These are phyloP conservation scores for Thumatha senex DNA, from an alignment of 2,888 invertebrate species.

Conservation along the genomic window DNA sequence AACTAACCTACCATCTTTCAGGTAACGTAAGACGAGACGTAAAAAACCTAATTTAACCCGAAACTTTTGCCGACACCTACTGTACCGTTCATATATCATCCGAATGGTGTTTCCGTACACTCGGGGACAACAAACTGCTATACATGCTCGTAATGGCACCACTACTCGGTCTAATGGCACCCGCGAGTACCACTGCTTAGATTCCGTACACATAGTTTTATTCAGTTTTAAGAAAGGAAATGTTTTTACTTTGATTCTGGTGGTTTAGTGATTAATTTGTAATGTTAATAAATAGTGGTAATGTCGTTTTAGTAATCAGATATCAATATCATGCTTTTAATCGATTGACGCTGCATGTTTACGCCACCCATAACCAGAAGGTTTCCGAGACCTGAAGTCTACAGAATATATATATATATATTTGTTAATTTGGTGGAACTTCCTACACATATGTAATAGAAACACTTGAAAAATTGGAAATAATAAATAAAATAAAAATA, in stretches of 20 bases:
- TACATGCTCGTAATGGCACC: conserved; percentile 48
- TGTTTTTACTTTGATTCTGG: neutral
- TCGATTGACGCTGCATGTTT: too few species aligned
- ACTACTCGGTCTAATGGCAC: conserved; percentile 51
- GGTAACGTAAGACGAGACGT: neutral
- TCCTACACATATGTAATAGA: too few species aligned
- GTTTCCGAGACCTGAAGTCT: too few species aligned
- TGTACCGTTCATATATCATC: conserved; percentile 43
- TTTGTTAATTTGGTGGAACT: too few species aligned
- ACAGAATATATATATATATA: too few species aligned
- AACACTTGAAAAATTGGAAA: too few species aligned
- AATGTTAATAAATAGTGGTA: too few species aligned
- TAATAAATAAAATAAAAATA: too few species aligned
- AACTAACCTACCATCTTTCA: neutral
- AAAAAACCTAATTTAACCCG: too few species aligned
- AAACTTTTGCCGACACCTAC: conserved; percentile 4
- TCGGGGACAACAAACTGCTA: conserved; percentile 54
- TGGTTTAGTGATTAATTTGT: neutral
- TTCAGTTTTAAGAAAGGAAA: conserved; percentile 27
- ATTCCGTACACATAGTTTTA: conserved; percentile 33
- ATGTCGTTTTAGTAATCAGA: too few species aligned
- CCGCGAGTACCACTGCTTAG: conserved; percentile 41
- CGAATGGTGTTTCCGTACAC: conserved; percentile 47
- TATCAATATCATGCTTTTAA: too few species aligned
- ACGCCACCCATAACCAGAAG: too few species aligned